phyloP scores from a whole-genome alignment of 2,888 invertebrate species.

The Caenorhabditis sp. region DNA sequence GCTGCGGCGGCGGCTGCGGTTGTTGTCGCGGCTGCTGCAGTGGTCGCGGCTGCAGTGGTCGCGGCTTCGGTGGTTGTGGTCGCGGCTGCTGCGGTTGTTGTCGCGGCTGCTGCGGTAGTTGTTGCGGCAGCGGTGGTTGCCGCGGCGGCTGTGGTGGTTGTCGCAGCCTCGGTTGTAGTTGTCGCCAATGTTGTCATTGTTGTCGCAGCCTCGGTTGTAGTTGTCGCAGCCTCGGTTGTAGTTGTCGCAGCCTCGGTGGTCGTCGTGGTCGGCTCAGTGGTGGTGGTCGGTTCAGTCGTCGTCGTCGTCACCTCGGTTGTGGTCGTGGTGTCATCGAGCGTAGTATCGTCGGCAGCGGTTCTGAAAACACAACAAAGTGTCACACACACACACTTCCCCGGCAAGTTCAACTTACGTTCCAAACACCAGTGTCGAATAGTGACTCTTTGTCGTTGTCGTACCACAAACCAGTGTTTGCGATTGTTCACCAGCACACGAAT shows the following conservation, averaged over 20 bases:
- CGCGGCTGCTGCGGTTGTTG: constrained; percentile 2
- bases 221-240: not conserved
- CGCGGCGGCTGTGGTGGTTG: constrained; percentile 7
- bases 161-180: constrained; percentile 12
- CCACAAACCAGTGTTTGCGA: constrained; percentile 28
- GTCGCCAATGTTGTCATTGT: constrained; percentile 14
- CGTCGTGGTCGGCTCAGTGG: constrained; percentile 10
- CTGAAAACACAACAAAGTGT: constrained; percentile 3
- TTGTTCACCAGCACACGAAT: constrained; percentile 25
- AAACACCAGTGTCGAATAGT: constrained; percentile 31
- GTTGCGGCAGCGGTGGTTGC: not conserved
- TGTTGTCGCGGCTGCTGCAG: not conserved
- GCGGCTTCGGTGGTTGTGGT: not conserved
- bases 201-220: not conserved
- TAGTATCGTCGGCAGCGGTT: constrained; percentile 24
- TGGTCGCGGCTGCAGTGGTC: constrained; percentile 5
- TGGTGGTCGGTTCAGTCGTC: not conserved
- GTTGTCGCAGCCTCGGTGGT: constrained; percentile 7
- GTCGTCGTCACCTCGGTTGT: constrained; percentile 12
- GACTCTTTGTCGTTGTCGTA: constrained; percentile 28
- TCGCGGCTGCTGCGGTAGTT: constrained; percentile 4
- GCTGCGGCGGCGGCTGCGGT: not conserved
- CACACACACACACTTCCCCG: not conserved
- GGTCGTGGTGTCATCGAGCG: constrained; percentile 11
- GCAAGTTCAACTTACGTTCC: constrained; percentile 42